These are phyloP conservation scores for Apostichopus leukothele DNA, from an alignment of 53 echinoderm and acorn worm species.

Conservation along the genomic window DNA sequence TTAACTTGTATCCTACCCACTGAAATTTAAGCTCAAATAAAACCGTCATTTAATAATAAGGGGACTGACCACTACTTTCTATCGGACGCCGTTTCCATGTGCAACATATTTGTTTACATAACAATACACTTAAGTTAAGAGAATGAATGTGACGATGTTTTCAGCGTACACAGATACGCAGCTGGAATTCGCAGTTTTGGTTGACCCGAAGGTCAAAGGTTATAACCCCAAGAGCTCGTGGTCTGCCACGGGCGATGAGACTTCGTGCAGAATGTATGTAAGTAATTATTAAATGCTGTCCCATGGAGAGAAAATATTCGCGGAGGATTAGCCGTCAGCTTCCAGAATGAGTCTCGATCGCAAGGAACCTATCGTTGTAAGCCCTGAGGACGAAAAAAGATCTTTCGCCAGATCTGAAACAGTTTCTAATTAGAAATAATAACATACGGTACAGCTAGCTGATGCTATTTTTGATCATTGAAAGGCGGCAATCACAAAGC, in stretches of 20 bases:
- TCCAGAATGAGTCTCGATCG: constrained; percentile 21
- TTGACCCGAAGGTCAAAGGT: constrained; percentile 35
- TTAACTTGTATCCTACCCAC: background rate
- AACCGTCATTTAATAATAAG: background rate
- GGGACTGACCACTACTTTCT: background rate
- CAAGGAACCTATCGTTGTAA: constrained; percentile 15
- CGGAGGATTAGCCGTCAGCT: constrained; percentile 36
- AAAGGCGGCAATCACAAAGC: constrained; percentile 34
- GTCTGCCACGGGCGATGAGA: constrained; percentile 34
- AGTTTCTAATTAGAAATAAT: constrained; percentile 46
- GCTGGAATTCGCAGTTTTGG: constrained; percentile 23
- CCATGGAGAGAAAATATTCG: constrained; percentile 39
- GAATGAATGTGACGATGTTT: constrained; percentile 14
- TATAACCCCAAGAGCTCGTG: constrained; percentile 25
- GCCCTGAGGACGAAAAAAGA: constrained; percentile 39
- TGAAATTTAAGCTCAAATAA: too few relatives aligned
- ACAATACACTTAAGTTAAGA: background rate
- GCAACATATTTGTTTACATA: constrained; percentile 45
- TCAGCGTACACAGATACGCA: background rate
- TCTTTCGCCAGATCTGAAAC: constrained; percentile 35
- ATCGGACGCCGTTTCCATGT: background rate
- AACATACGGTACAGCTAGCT: constrained; percentile 25
- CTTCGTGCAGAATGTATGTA: constrained; percentile 39
- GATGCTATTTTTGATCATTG: constrained; percentile 38
- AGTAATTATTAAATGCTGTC: constrained; percentile 42